Base-by-base conservation (phyloP, 2,888 invertebrate genomes). In the Rugalucina vietnamica region DNA sequence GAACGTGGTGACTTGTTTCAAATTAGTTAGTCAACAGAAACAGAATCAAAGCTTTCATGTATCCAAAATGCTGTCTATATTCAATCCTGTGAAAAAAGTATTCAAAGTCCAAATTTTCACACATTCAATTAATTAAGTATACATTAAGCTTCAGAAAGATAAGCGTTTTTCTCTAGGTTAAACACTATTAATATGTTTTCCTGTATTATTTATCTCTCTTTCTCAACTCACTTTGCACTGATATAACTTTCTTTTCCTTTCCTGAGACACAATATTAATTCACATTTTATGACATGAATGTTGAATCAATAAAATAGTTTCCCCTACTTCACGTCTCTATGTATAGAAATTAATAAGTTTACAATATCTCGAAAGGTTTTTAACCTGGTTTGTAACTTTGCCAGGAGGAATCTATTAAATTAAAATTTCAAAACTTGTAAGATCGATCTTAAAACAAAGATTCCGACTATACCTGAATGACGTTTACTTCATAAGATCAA, bases 391-490 rank as follows among this genome's bases (percentile, higher is more conserved):
- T 54, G 54, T 18, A 54, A 18, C 54, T n/a, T n/a, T 54, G 54
- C 54, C 54, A 54, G 54, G 4, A n/a, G n/a, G 10, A 54, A 21
- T 18, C n/a, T n/a, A 54, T 54, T 8, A 54, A 54, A 54, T 54
- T 54, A 54, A 54, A 54, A n/a, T 54, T 54, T 54, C 4, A n/a
- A n/a, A 54, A 54, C n/a, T 54, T 54, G 8, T 54, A 21, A 54
- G n/a, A 54, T 65, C 65, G n/a, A 54, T 65, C 65, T 32, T 29
- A 65, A 65, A 65, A 65, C 65, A 65, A 65, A 65, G 65, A 32
- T 18, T 18, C 1, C 10, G 65, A 34, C 12, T 21, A 65, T 34
- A 65, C 10, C 18, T 43, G 10, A 43, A 43, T 43, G 43, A 43
- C 43, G 18, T 43, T 18, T 12, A 43, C 8, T 43, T n/a, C 65